These are phyloP conservation scores for Ephialtes manifestator DNA, from an alignment of 2,888 invertebrate species.

Conservation along the genomic window DNA sequence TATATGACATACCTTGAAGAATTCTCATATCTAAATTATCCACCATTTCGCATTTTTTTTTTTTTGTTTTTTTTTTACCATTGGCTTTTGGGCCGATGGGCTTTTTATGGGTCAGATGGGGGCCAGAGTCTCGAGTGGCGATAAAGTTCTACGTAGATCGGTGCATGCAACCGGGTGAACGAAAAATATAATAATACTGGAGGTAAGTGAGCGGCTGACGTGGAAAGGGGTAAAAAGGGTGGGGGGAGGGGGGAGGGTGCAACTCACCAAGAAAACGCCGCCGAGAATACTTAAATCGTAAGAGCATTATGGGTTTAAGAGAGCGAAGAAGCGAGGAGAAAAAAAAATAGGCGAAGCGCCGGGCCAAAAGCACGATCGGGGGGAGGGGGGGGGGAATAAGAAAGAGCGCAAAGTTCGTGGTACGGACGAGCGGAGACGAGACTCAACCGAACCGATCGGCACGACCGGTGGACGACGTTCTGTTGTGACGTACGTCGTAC, in stretches of 20 bases:
- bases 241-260: constrained; percentile 38
- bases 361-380: not conserved
- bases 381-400: not conserved
- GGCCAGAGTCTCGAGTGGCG: constrained; percentile 47
- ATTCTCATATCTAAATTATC: constrained; percentile 67
- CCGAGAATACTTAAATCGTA: constrained; percentile 74
- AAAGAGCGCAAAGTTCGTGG: constrained; percentile 21
- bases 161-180: constrained; percentile 48
- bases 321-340: constrained; percentile 56
- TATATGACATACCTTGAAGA: constrained; percentile 67
- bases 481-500: constrained; percentile 44
- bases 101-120: constrained; percentile 62
- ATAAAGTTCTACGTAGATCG: constrained; percentile 53
- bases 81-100: constrained; percentile 52
- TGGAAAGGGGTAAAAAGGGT: too few relatives aligned
- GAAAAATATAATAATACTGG: constrained; percentile 66
- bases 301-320: constrained; percentile 75
- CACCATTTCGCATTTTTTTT: constrained; percentile 62
- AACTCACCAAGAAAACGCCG: constrained; percentile 47
- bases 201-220: constrained; percentile 36
- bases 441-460: constrained; percentile 41
- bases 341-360: constrained; percentile 65
- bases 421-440: not conserved
- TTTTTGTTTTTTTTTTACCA: constrained; percentile 9
- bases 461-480: constrained; percentile 29